phyloP scores from a whole-genome alignment of 2,888 invertebrate species.

The Saturnia japonica region DNA sequence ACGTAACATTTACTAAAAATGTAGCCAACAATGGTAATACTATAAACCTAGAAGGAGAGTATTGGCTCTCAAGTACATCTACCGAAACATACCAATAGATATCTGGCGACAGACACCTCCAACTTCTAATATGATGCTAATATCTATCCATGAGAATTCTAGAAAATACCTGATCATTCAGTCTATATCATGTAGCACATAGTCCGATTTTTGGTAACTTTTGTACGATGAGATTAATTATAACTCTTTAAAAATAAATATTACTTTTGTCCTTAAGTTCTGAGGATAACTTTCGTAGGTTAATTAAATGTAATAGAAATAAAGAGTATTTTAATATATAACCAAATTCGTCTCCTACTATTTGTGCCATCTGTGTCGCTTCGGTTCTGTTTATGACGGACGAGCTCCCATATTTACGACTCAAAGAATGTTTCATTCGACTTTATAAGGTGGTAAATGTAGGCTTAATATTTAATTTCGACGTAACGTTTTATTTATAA shows the following conservation, averaged over 20 bases:
- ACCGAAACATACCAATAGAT: background rate
- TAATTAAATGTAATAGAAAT: background rate
- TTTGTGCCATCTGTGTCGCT: constrained; percentile 36
- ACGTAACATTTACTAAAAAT: no score
- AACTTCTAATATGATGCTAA: no score
- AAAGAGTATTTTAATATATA: background rate
- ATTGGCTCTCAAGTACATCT: no score
- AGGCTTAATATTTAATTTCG: constrained; percentile 25
- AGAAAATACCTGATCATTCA: no score
- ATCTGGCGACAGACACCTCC: background rate
- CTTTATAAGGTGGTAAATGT: constrained; percentile 15
- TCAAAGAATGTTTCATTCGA: constrained; percentile 21
- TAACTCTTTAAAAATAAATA: no score
- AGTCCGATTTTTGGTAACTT: no score
- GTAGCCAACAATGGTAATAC: no score
- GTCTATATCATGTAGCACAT: no score
- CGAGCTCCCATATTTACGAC: constrained; percentile 60
- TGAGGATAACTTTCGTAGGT: background rate
- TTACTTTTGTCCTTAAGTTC: background rate
- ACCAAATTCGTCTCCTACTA: constrained; percentile 12
- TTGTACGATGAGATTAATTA: no score
- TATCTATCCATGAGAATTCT: no score
- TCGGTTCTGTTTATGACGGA: constrained; percentile 59
- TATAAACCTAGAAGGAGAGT: no score
- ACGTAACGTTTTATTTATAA: constrained; percentile 11